Evolutionary conservation across 2,888 invertebrate species (phyloP).

Genomic region (Callinectes sapidus): DNA sequence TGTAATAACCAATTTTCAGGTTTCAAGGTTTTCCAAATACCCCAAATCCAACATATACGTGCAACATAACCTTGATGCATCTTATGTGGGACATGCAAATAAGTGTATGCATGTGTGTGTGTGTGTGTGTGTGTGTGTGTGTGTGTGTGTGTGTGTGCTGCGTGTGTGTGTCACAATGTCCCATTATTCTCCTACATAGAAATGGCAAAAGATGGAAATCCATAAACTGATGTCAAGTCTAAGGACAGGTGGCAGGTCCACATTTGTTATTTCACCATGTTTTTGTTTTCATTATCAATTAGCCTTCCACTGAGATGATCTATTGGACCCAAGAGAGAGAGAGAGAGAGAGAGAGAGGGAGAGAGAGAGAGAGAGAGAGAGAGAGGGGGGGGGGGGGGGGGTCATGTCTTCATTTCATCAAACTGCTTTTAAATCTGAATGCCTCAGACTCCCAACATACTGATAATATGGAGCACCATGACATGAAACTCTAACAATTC

Average conservation of each 20-base stretch:
- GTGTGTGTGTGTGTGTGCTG: not conserved
- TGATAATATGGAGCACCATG: no score
- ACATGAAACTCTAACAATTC: not conserved
- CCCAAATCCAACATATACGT: not conserved
- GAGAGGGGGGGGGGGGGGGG: no score
- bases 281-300: no score
- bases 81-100: not conserved
- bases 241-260: not conserved
- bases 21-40: constrained; percentile 3
- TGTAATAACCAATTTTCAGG: not conserved
- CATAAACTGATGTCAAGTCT: no score
- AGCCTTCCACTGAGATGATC: no score
- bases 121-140: not conserved
- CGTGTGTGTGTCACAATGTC: not conserved
- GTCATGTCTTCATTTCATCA: not conserved
- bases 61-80: constrained; percentile 16
- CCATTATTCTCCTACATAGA: no score
- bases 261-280: no score
- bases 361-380: no score
- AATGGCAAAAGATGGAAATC: no score
- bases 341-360: no score
- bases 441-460: not conserved
- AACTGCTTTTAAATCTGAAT: not conserved
- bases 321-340: no score
- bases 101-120: not conserved